Evolutionary conservation across 2,888 invertebrate genomes (phyloP).

Genomic region (Empis livida): DNA sequence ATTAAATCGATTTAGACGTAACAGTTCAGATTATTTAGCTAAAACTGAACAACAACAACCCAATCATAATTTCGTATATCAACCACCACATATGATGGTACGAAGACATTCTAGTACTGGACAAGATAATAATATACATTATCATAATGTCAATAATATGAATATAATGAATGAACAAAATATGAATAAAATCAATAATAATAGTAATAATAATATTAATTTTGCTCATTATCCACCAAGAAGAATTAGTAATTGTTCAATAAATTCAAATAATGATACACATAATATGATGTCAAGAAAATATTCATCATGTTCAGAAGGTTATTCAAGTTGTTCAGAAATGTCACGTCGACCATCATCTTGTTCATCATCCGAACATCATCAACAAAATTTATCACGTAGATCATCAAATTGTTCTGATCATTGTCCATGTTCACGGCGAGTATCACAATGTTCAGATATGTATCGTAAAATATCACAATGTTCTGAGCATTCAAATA

Average conservation of each 20-base stretch:
- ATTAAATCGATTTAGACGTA: slow-evolving; percentile 20
- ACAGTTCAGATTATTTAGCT: slow-evolving; percentile 22
- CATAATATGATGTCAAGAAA: slow-evolving; percentile 16
- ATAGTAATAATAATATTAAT: slow-evolving; percentile 15
- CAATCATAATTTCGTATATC: not conserved
- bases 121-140: not conserved
- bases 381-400: slow-evolving; percentile 13
- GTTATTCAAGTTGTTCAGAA: slow-evolving; percentile 26
- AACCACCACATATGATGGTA: not conserved
- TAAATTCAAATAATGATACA: slow-evolving; percentile 27
- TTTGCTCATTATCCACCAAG: slow-evolving; percentile 34
- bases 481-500: slow-evolving; percentile 36
- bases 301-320: slow-evolving; percentile 33
- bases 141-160: not conserved
- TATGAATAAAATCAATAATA: slow-evolving; percentile 1
- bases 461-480: slow-evolving; percentile 30
- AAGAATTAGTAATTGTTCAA: slow-evolving; percentile 54
- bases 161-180: slow-evolving; percentile 1
- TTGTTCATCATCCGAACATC: slow-evolving; percentile 20
- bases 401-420: slow-evolving; percentile 34
- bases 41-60: slow-evolving; percentile 3
- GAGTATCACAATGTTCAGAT: slow-evolving; percentile 29
- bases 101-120: not conserved
- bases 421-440: slow-evolving; percentile 30
- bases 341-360: slow-evolving; percentile 32